phyloP scores from a whole-genome alignment of 2,113 vertebrate species.

The Cyanistes caeruleus region DNA sequence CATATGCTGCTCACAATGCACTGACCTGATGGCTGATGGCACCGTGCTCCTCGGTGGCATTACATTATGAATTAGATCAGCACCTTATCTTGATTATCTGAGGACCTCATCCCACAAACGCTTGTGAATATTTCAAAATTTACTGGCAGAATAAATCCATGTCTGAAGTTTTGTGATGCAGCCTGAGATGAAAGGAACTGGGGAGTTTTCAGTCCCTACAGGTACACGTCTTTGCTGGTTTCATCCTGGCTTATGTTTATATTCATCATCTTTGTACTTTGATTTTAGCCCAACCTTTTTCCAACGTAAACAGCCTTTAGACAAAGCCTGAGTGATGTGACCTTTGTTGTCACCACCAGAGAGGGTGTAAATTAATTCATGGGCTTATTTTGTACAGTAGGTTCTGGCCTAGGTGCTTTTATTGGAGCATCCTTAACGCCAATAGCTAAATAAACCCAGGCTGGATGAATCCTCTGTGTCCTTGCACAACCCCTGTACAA shows the following conservation, averaged over 20 bases:
- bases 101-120: neutral
- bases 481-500: neutral
- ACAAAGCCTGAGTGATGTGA: neutral
- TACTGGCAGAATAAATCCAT: neutral
- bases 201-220: neutral
- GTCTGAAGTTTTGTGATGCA: neutral
- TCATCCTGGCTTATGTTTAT: neutral
- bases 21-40: neutral
- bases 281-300: neutral
- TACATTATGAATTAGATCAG: neutral
- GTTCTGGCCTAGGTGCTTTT: neutral
- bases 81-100: neutral
- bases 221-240: neutral
- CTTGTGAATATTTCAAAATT: neutral
- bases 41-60: fast-evolving
- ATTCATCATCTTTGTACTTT: neutral
- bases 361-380: neutral
- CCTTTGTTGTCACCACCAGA: neutral
- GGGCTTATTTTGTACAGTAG: neutral
- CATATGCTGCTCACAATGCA: neutral
- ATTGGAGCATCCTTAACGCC: neutral
- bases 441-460: neutral
- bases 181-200: neutral
- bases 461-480: neutral
- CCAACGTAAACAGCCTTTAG: neutral